phyloP scores from a whole-genome alignment of 2,888 invertebrate genomes.

The Bhutanitis thaidina region DNA sequence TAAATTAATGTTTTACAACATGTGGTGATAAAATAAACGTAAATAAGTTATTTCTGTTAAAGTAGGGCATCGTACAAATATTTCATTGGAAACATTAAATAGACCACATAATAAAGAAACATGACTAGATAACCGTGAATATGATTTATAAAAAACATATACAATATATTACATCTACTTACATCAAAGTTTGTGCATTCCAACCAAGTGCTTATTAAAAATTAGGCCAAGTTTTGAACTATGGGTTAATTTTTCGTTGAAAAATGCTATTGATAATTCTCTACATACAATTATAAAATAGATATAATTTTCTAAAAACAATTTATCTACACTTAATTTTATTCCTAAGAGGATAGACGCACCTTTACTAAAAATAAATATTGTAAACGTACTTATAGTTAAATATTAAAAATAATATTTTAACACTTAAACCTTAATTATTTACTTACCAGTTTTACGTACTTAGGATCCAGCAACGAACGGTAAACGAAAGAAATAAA shows the following conservation, averaged over 20 bases:
- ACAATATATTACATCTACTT: neutral
- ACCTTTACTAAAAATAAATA: neutral
- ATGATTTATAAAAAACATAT: neutral
- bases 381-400: neutral
- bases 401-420: too few species aligned
- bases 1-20: too few species aligned
- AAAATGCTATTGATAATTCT: neutral
- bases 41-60: too few species aligned
- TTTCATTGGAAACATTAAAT: too few species aligned
- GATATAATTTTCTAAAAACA: neutral
- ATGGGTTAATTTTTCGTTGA: conserved; percentile 5
- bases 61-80: too few species aligned
- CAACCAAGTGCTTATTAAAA: conserved; percentile 10
- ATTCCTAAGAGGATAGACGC: neutral
- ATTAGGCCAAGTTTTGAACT: conserved; percentile 9
- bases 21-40: too few species aligned
- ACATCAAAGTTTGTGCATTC: neutral
- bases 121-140: neutral
- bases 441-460: too few species aligned
- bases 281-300: too few species aligned
- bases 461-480: too few species aligned
- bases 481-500: too few species aligned
- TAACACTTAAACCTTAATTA: too few species aligned
- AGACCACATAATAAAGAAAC: neutral
- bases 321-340: neutral